Base-by-base conservation (phyloP, 2,888 invertebrate genomes). In the Zhuqinia jingwanae region DNA sequence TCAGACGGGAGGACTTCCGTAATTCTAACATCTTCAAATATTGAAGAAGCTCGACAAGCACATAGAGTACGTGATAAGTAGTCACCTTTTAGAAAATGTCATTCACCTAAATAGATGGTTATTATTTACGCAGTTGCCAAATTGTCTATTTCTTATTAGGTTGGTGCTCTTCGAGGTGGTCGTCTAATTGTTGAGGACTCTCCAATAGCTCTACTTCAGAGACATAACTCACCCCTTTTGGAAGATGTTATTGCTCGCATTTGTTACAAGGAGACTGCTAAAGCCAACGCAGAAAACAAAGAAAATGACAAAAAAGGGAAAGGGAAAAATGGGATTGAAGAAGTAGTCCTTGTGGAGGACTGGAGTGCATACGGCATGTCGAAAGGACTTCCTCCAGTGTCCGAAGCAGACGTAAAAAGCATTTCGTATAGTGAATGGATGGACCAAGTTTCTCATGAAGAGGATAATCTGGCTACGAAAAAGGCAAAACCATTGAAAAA, bases 341-440 rank as follows among this genome's bases (percentile, higher is more conserved):
- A 88, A 70, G 79, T 88, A 0, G 88, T 88, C 25, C 53, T 80
- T n/a, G 80, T 88, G 2, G 88, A 88, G 22, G 88, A 88, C 25
- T 88, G 88, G 85, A 85, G 80, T 47, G 81, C 85, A 1, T 85
- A 76, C n/a, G 88, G 88, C 25, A 88, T 88, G 76, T 70, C 88
- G 2, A 85, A 75, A 25, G 84, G 80, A 22, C 65, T 80, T 5
- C 60, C 76, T 42, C 50, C 76, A 17, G 85, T 81, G n/a, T 56
- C 75, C 5, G 85, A 86, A 76, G 27, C 76, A 5, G 85, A 85
- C 42, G 70, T 82, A 1, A 73, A 80, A 22, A 80, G 80, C 17
- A 85, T 88, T 60, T 88, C 88, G 0, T 88, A 88, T 25, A 85
- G 85, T 58, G 88, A 88, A 58, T 88, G 88, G 88, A 85, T 88